Evolutionary conservation across 2,797 vertebrate species (phyloP), one percentile per base, ranked within the genome.

Genomic region (Oreochromis grahami): DNA sequence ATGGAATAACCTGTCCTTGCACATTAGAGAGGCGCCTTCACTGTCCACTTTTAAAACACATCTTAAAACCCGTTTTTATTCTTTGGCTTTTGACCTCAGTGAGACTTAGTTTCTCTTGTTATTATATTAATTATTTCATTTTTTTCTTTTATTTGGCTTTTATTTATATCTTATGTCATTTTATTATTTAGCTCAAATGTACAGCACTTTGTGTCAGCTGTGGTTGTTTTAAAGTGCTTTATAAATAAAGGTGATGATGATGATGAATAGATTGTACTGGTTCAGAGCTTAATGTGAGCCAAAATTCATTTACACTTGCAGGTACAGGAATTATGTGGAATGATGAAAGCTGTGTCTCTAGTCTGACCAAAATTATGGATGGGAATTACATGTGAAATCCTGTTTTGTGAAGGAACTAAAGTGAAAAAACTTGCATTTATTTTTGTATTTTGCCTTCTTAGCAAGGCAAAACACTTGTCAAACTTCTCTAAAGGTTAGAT

Each of bases 391-490:
- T 29, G 53, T 26, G 24, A 29, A 56, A 56, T 56, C 1, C 53
- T 29, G 53, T 56, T 56, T 29, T 56, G 4, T 56, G 0, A 55
- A 55, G 0, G 0, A 56, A 29, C 53, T 29, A 56, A 15, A 29
- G 24, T 56, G 13, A 7, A 56, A 29, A 29, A 0, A 56, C 15
- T 8, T 55, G 7, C 24, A 26, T 55, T 55, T 2, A 29, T 55
- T 55, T 55, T 55, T 55, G 53, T 55, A 5, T 55, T 55, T 55
- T 55, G 7, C 24, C 53, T 55, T 55, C 53, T 55, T 26, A 55
- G 13, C 13, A 1, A 24, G 6, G 0, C 24, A 1, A 55, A 26
- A 55, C 24, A 55, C 0, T 56, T 56, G 4, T 29, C 0, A 56
- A 56, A 26, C 7, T 3, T 0, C 53, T 56, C 53, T 29, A 15